A percentile compares a stretch with the other conserved stretches of the same genome.
phyloP scores from a whole-genome alignment of 2,888 invertebrate genomes.

The Drosophila lutescens region DNA sequence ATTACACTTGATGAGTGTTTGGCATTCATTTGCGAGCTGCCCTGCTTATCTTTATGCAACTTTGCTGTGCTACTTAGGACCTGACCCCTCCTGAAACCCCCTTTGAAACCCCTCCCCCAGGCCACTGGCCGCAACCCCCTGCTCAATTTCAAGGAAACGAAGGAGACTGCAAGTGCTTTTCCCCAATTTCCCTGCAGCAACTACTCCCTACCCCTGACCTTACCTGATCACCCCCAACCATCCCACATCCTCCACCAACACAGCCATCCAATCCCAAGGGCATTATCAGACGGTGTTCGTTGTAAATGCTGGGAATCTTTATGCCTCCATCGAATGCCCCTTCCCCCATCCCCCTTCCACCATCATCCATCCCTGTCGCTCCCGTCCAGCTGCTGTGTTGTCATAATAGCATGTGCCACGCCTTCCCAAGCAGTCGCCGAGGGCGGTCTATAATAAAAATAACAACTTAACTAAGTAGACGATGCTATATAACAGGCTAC shows the following conservation, averaged over 20 bases:
- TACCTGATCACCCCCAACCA: neutral
- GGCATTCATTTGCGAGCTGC: constrained; percentile 21
- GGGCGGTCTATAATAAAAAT: constrained; percentile 67
- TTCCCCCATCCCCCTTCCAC: too few relatives aligned
- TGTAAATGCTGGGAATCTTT: constrained; percentile 1
- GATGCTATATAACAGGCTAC: constrained; percentile 27
- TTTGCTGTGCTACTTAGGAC: neutral
- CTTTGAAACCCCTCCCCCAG: neutral
- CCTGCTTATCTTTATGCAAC: constrained; percentile 23
- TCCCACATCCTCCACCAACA: neutral
- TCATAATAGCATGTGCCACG: constrained; percentile 63
- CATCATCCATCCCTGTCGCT: constrained; percentile 4
- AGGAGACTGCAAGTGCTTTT: constrained; percentile 1
- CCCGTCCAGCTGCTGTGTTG: constrained; percentile 43
- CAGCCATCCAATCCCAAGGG: constrained; percentile 2
- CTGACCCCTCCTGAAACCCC: neutral
- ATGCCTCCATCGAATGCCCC: constrained; percentile 1
- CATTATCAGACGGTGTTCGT: constrained; percentile 51
- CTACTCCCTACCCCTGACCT: neutral
- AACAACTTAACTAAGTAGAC: constrained; percentile 75
- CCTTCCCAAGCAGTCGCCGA: constrained; percentile 38
- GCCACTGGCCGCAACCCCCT: neutral
- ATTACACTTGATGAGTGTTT: constrained; percentile 42
- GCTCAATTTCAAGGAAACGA: neutral
- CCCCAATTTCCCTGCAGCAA: constrained; percentile 7